These are phyloP conservation scores for Coccyzus lansbergi DNA, from an alignment of 2,797 vertebrate genomes.

Conservation along the genomic window DNA sequence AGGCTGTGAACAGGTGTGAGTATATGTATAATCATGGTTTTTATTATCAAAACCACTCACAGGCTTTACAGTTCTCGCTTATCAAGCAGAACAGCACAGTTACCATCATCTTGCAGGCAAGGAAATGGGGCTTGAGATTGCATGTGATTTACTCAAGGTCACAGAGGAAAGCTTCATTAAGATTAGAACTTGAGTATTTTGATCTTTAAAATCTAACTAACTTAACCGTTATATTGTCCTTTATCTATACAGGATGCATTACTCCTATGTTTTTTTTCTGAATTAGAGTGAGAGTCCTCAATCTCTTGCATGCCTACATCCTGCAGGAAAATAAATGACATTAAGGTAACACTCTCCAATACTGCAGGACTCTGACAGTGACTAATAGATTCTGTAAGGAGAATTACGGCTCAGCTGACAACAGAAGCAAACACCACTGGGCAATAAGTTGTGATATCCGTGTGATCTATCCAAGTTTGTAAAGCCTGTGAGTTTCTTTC, in stretches of 20 bases:
- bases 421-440: not conserved
- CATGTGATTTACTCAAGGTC: conserved; percentile 25
- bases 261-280: not conserved
- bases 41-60: not conserved
- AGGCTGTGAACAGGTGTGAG: not conserved
- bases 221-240: not conserved
- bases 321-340: not conserved
- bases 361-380: not conserved
- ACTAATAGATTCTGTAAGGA: not conserved
- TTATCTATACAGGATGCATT: not conserved
- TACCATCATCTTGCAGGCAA: not conserved
- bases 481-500: not conserved
- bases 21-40: not conserved
- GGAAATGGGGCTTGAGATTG: not conserved
- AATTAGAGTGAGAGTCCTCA: not conserved
- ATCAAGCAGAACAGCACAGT: not conserved
- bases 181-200: not conserved
- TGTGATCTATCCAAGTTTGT: not conserved
- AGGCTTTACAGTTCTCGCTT: not conserved
- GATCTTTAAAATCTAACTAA: not conserved
- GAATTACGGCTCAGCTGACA: not conserved
- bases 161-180: not conserved
- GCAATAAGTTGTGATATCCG: not conserved
- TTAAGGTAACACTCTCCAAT: not conserved
- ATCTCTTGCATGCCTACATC: not conserved